Evolutionary conservation across 2,888 invertebrate genomes (phyloP).

Genomic region (Galeruca laticollis): DNA sequence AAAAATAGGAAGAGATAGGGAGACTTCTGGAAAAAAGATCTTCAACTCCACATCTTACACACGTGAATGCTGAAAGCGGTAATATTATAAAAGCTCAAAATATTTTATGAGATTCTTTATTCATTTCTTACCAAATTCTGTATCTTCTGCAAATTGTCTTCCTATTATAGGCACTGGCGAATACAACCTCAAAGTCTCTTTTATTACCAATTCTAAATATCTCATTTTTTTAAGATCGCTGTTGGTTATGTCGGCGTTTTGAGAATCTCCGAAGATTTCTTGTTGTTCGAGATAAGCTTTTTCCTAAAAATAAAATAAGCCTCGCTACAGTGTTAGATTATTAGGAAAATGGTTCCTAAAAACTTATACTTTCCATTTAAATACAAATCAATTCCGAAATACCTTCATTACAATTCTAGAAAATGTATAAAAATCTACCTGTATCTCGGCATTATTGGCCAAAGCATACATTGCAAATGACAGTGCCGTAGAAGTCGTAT

Average conservation of each 20-base stretch:
- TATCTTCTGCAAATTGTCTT: conserved; percentile 18
- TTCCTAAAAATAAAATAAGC: conserved; percentile 53
- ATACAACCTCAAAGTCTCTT: conserved; percentile 67
- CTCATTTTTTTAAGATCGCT: conserved; percentile 69
- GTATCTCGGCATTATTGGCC: conserved; percentile 64
- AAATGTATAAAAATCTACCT: conserved; percentile 51
- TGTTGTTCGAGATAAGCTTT: conserved; percentile 61
- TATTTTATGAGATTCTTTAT: too few relatives aligned
- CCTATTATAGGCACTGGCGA: conserved; percentile 30
- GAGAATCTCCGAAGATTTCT: conserved; percentile 56
- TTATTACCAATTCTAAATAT: conserved; percentile 70
- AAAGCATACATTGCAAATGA: conserved; percentile 57
- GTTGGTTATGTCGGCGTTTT: conserved; percentile 48
- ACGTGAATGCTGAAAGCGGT: too few relatives aligned
- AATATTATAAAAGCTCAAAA: too few relatives aligned
- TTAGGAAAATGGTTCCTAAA: too few relatives aligned
- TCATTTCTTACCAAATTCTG: conserved; percentile 30
- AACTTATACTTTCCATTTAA: too few relatives aligned
- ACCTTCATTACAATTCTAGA: not conserved
- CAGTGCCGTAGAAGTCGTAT: conserved; percentile 23
- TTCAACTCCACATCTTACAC: too few relatives aligned
- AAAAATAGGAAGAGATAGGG: too few relatives aligned
- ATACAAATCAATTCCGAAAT: not conserved
- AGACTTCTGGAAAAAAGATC: too few relatives aligned
- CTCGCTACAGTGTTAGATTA: too few relatives aligned